Evolutionary conservation across 2,113 vertebrate genomes (phyloP).

Genomic region (Python bivittatus): DNA sequence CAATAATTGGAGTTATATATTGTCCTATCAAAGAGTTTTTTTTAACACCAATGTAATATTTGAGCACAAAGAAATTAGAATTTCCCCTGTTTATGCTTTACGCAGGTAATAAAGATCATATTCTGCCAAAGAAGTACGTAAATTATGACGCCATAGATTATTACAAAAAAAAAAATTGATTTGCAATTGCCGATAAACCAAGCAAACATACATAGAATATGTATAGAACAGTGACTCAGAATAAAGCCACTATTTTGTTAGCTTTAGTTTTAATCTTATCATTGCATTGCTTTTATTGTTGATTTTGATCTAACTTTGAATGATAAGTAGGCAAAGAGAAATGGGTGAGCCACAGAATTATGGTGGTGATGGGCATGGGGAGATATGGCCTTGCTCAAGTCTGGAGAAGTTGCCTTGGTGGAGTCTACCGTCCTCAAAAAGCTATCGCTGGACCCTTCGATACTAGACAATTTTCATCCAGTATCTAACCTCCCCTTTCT

Average conservation of each 20-base stretch:
- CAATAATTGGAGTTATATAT: not conserved
- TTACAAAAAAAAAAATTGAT: not conserved
- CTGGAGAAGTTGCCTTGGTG: too few species aligned
- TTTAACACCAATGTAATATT: not conserved
- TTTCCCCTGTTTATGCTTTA: not conserved
- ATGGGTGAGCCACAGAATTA: too few species aligned
- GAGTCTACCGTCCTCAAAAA: too few species aligned
- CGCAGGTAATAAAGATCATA: not conserved
- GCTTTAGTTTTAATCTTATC: not conserved
- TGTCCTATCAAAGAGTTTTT: not conserved
- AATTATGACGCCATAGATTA: not conserved
- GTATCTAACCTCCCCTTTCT: too few species aligned
- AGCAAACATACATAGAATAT: not conserved
- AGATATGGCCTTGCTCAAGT: too few species aligned
- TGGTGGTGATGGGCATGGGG: too few species aligned
- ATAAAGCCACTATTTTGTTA: not conserved
- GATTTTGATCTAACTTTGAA: not conserved
- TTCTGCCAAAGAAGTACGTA: not conserved
- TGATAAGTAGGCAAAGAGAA: not conserved
- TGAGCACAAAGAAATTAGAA: not conserved
- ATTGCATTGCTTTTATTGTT: not conserved
- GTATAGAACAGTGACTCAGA: not conserved
- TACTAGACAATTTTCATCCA: too few species aligned
- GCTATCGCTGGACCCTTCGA: too few species aligned
- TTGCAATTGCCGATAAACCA: not conserved